Base-by-base conservation (phyloP, 2,888 invertebrate genomes). In the Acanthococcus lagerstroemiae region DNA sequence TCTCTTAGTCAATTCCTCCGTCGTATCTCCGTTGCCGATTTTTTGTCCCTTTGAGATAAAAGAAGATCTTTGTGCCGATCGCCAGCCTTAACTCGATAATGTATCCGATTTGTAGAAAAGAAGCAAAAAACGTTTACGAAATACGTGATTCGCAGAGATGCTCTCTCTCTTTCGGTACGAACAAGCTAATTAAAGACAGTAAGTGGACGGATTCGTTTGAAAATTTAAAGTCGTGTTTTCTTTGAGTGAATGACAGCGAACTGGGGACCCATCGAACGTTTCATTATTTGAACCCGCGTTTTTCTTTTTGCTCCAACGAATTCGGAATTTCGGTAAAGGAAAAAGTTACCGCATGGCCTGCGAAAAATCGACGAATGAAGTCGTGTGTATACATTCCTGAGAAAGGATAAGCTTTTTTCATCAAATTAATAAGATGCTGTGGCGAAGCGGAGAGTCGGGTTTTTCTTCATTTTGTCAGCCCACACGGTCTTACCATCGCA, bases 101-200 rank as follows among this genome's bases (percentile, higher is more conserved):
- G 45, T 45, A 46, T 45, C 58, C 25, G 22, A 24, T 58, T 12
- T 44, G 17, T 9, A 37, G 12, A 37, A 37, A 37, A 12, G 37
- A 37, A 37, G 37, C 7, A 37, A 37, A 37, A 37, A 37, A 37
- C 24, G 58, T 44, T 45, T 45, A 45, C 45, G 7, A 15, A 17
- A 7, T 58, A 58, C 58, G 58, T 58, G 58, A 58, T 58, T 58
- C 58, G 58, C 19, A n/a, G n/a, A n/a, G 58, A 45, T 58, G n/a
- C n/a, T n/a, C n/a, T n/a, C n/a, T 37, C 44, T 58, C 45, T 58
- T 58, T 58, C 45, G n/a, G n/a, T n/a, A n/a, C n/a, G n/a, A n/a
- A n/a, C 15, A 24, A 45, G 58, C 58, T 58, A 58, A 58, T 58
- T 58, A 58, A 58, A 58, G 22, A 19, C 22, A 56, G 58, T 58